Evolutionary conservation across 2,797 vertebrate species (phyloP).

Genomic region (Discoglossus pictus): DNA sequence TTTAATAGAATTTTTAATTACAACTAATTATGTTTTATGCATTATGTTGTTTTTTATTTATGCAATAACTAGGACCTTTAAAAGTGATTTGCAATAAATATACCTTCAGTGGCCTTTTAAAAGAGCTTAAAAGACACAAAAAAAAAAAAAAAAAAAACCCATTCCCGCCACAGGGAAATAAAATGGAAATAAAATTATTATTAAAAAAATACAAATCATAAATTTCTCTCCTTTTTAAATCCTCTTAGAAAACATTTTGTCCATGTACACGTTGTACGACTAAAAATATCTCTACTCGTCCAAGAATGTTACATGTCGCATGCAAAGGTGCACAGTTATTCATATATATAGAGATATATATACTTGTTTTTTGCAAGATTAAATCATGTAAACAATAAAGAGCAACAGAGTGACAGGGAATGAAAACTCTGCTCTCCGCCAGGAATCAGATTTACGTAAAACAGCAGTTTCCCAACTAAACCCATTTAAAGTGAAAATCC

Average conservation of each 20-base stretch:
- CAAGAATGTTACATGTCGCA: slow-evolving; percentile 46
- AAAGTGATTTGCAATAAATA: too few relatives aligned
- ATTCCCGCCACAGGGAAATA: slow-evolving; percentile 11
- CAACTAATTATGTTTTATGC: too few relatives aligned
- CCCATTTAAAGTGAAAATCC: neutral
- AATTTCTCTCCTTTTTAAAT: slow-evolving; percentile 34
- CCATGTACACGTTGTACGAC: slow-evolving; percentile 22
- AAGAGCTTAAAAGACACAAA: neutral
- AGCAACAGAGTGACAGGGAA: slow-evolving; percentile 32
- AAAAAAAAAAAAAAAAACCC: slow-evolving; percentile 8
- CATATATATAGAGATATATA: slow-evolving; percentile 44
- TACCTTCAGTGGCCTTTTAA: too few relatives aligned
- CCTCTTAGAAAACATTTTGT: slow-evolving; percentile 19
- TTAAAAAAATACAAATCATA: slow-evolving; percentile 47
- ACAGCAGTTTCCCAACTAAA: neutral
- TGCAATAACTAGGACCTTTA: too few relatives aligned
- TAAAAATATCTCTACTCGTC: slow-evolving; percentile 35
- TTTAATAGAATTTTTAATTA: too few relatives aligned
- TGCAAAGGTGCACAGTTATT: slow-evolving; percentile 47
- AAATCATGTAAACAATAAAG: slow-evolving; percentile 74
- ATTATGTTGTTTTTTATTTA: too few relatives aligned
- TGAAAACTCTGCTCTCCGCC: slow-evolving; percentile 14
- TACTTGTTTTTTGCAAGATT: slow-evolving; percentile 66
- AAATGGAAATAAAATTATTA: slow-evolving; percentile 2
- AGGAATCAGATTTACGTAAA: slow-evolving; percentile 17